phyloP scores from a whole-genome alignment of 1,140 invertebrate genomes.

The Zophobas morio region DNA sequence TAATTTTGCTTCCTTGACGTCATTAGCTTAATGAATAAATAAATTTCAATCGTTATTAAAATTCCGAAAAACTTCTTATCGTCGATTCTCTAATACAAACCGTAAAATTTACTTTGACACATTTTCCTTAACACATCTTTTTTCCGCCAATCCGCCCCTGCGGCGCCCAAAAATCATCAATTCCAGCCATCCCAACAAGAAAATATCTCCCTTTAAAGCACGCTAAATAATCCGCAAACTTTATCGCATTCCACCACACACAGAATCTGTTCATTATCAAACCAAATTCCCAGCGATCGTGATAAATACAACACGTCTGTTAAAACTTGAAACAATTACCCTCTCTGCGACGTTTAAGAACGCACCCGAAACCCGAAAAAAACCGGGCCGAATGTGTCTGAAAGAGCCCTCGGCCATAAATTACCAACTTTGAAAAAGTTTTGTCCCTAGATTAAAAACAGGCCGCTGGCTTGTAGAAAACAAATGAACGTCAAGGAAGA shows the following conservation, averaged over 20 bases:
- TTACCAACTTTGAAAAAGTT: conserved; percentile 64
- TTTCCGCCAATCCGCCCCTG: too few relatives aligned
- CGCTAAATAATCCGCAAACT: not conserved
- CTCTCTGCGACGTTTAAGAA: not conserved
- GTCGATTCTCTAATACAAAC: too few relatives aligned
- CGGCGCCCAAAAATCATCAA: too few relatives aligned
- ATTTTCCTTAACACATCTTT: too few relatives aligned
- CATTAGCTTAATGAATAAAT: too few relatives aligned
- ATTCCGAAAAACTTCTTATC: too few relatives aligned
- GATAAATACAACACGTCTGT: conserved; percentile 24
- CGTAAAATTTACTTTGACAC: too few relatives aligned
- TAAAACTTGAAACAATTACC: conserved; percentile 32
- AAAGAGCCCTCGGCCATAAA: conserved; percentile 56
- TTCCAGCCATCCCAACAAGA: too few relatives aligned
- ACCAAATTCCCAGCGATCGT: conserved; percentile 5
- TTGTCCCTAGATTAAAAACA: conserved; percentile 65
- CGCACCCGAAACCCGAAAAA: not conserved
- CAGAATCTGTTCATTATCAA: conserved; percentile 17
- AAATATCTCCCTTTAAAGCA: not conserved
- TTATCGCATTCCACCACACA: conserved; percentile 4
- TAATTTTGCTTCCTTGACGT: too few relatives aligned
- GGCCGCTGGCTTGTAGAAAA: conserved; percentile 65
- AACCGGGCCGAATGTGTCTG: not conserved
- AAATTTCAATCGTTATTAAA: too few relatives aligned
- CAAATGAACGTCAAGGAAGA: conserved; percentile 65